Base-by-base conservation (phyloP, 2,888 invertebrate genomes). In the Caenorhabditis macrosperma region DNA sequence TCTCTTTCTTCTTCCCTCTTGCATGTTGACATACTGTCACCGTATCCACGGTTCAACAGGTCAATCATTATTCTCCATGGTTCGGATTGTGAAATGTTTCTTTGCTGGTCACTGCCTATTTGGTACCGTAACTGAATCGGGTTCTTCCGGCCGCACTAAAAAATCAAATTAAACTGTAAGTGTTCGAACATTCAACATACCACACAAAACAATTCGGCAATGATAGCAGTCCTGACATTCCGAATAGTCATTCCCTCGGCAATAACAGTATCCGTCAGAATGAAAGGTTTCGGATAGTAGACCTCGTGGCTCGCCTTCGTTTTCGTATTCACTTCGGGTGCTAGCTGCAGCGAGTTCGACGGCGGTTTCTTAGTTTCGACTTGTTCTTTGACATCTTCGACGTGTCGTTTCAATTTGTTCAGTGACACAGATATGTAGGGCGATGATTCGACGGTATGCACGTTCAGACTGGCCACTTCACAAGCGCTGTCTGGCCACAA, bases 161-260 rank as follows among this genome's bases (percentile, higher is more conserved):
- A 78, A 55, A 41, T 24, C 15, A 55, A 20, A 44, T 48, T 44
- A 15, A 10, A 63, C 1, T 33, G 33, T 5, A 33, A 33, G 5
- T 7, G 9, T 7, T 33, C 33, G 10, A 33, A 2, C 35, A 38
- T 3, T 5, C 7, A 10, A 44, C 64, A 44, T 20, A 87, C 87
- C 60, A 86, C 61, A 48, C 86, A 84, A 60, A 74, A 88, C 6
- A 88, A 66, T 33, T 88, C 87, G 5, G 85, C 84, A 0, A 88
- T 33, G 17, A 83, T 81, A 0, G 85, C 81, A 54, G 81, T 81
- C 20, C 55, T 75, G 2, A 82, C 78, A 66, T 83, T 81, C 10
- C 46, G 20, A 20, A 66, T 12, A 6, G 74, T 81, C 17, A 88
- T 46, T 63, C 87, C 88, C 7, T 68, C 67, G 12, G 50, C 50